Base-by-base conservation (phyloP, 2,113 vertebrate genomes). In the Vidua chalybeata region DNA sequence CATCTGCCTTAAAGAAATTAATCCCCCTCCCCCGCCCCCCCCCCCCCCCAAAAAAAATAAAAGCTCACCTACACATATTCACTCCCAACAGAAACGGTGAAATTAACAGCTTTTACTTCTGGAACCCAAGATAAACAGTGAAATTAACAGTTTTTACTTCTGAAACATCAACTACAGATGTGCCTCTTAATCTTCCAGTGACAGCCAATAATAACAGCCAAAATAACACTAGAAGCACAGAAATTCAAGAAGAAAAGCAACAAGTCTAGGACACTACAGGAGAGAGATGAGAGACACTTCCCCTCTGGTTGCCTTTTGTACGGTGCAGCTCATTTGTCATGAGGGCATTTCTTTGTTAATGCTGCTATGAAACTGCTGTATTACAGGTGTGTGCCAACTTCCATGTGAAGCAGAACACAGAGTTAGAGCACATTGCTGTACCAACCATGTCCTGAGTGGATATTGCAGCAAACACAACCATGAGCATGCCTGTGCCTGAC, bases 21-120 rank as follows among this genome's bases (percentile, higher is more conserved):
- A 48, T 9, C 2, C 21, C 4, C 7, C 13, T 6, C 15, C 20
- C 6, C 2, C 5, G 0, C 2, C 39, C 7, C 13, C 5, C 15
- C 20, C 6, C 2, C 5, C 0, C 2, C 39, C 7, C 24, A 15
- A 22, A 35, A 54, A 22, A 51, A n/a, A 2, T 27, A 85, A 62
- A 51, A 68, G 3, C 45, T 75, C 85, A 8, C 6, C 55, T 37
- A 84, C 24, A 27, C 13, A 28, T 39, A 72, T 15, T 63, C 24
- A 56, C 16, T 76, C 43, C 43, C 2, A 56, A 75, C 3, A 84
- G 20, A 62, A 82, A 85, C 3, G 1, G 33, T 21, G 8, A 58
- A 67, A 69, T 68, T 10, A 64, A 61, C 5, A 26, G 15, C 10
- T 84, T 66, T 69, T 58, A 39, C 17, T 91, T 84, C 72, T 79